Evolutionary conservation across 2,113 vertebrate species (phyloP), one percentile per base, ranked within the genome.

Genomic region (Lamprotornis superbus): DNA sequence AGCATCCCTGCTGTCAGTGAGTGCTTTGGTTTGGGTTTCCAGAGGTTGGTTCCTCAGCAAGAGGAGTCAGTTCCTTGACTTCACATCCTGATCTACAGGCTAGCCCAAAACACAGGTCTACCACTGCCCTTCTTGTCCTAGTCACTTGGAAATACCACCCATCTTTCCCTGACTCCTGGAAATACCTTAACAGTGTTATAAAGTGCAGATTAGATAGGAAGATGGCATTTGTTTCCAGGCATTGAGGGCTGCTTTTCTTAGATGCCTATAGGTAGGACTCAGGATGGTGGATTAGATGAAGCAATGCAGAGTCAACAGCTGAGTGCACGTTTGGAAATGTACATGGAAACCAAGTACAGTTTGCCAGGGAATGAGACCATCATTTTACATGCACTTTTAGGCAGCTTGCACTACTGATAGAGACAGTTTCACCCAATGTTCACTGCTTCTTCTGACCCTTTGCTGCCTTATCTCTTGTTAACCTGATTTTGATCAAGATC

Each of bases 161-260:
- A n/a, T 57, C 28, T n/a, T 92, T 68, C 39, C 30, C 46, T 67
- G 50, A 11, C 30, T 60, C 10, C 47, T 71, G 56, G 39, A 44
- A 82, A 52, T 24, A 49, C 25, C 15, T 39, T 68, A 31, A 47
- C 0, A 0, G 61, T 85, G 28, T 53, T 11, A 39, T 1, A 0
- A 46, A 56, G 24, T 56, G 22, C 53, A 60, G 49, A 15, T 53
- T 64, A 42, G 27, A 53, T 22, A 17, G 25, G 55, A 44, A 59
- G 37, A 20, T 52, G 28, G 42, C 42, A 14, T 52, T 87, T 76
- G 28, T 87, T 77, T 85, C 39, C 60, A 53, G 55, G 39, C 30
- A 3, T 17, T 55, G 47, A 75, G 81, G 23, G 42, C 40, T 73
- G 31, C 46, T 77, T 73, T 77, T 56, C 46, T 71, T 44, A 50